Evolutionary conservation across 2,797 vertebrate genomes (phyloP), one percentile per base, ranked within the genome.

Genomic region (Etheostoma nigrum): DNA sequence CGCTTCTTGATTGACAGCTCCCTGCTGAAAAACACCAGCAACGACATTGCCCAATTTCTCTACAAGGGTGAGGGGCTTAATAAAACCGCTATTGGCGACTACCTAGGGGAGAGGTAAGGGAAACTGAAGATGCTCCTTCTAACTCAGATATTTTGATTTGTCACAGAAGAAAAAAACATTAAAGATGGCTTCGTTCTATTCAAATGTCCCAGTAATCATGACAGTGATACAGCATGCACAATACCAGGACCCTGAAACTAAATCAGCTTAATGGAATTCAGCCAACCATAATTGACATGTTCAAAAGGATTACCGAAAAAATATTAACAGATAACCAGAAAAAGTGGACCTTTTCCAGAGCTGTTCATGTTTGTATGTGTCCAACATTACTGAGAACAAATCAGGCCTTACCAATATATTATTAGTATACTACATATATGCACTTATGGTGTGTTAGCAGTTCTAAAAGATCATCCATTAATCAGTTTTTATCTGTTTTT

Each of bases 11-110:
- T 99, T 0, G 97, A 98, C 91, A 97, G 97, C 0, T 96, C 96
- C 48, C 92, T 99, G 81, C 93, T 99, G 89, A 98, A 98, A 93
- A 96, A 97, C 92, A 98, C 97, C 0, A 96, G 96, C 0, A 96
- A 97, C 44, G 97, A 98, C 82, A 98, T 99, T 0, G 98, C 96
- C 48, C 97, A 98, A 91, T 99, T 98, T 84, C 92, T 99, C 18
- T 97, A 96, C 80, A 99, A 98, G 78, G 98, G 97, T 1, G 98
- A 99, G 79, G 98, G 98, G 42, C 97, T 99, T 64, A 99, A 99
- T 91, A 99, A 99, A 78, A 99, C 97, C 0, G 98, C 97, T 79
- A 99, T 99, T 0, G 98, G 98, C 0, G 97, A 99, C 93, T 99
- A 98, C 93, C 94, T 99, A 55, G 98, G 98, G 1, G 97, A 99